A percentile compares a stretch with the other conserved stretches of the same genome.
These are phyloP conservation scores for Archilochus colubris DNA, from an alignment of 2,113 vertebrate species.

Conservation along the genomic window DNA sequence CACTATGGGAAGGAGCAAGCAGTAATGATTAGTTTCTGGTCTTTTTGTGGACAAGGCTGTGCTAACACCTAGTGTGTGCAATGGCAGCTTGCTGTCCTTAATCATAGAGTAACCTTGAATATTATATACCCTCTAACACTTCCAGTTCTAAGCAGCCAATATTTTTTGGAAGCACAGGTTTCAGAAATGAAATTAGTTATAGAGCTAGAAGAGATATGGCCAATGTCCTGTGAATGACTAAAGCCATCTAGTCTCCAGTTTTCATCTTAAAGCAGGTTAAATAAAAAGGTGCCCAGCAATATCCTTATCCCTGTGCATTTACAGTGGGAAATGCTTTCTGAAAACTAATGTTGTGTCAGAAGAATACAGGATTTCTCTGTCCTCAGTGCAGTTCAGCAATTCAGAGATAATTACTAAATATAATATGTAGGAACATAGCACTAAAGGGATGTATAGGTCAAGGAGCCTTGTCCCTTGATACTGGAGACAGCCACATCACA, in stretches of 20 bases:
- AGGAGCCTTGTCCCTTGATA: background rate
- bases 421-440: background rate
- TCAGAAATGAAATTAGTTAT: conserved; percentile 34
- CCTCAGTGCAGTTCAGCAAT: background rate
- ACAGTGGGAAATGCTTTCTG: background rate
- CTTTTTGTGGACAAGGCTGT: conserved; percentile 23
- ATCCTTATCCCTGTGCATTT: background rate
- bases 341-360: background rate
- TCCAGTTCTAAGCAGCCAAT: conserved; percentile 33
- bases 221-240: conserved; percentile 11
- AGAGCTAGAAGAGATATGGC: conserved; percentile 18
- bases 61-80: background rate
- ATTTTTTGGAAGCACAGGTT: conserved; percentile 27
- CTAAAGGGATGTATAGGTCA: conserved; percentile 13
- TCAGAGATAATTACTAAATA: conserved; percentile 30
- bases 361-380: background rate
- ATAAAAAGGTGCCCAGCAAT: background rate
- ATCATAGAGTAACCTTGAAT: conserved; percentile 58
- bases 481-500: background rate
- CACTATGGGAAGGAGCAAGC: conserved; percentile 53
- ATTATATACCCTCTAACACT: conserved; percentile 29
- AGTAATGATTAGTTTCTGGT: conserved; percentile 64
- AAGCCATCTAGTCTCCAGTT: background rate
- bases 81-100: conserved; percentile 40
- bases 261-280: conserved; percentile 40